Evolutionary conservation across 2,113 vertebrate species (phyloP), one percentile per base, ranked within the genome.

Genomic region (Sterrhoptilus dennistouni): DNA sequence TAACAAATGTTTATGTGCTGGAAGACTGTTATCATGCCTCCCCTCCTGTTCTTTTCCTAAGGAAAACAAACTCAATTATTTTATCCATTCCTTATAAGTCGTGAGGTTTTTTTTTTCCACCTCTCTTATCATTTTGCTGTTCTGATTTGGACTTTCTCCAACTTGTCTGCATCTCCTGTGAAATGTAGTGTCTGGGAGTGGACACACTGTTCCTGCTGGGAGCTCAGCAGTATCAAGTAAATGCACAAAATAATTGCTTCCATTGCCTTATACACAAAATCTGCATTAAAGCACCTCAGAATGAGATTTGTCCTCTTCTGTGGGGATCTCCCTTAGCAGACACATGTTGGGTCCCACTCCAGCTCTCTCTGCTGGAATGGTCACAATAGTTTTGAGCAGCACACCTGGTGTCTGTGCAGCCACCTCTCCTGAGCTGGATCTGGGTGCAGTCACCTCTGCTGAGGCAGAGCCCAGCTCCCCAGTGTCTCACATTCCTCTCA

Each of bases 1-100:
- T 87, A 93, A 91, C 69, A 94, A 96, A 95, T 87, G 69, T 82
- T 96, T 94, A 95, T 89, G 84, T 87, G 69, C 89, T 95, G 83
- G 74, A 93, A 93, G 74, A 60, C 61, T 91, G 94, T 91, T 94
- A 95, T 87, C 83, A 31, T 79, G 89, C 47, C 87, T 95, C 45
- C 60, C 57, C 91, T 91, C 87, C 95, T 72, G 81, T 95, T 95
- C 87, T 91, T 92, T 92, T 96, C 81, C 89, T 82, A 91, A 61
- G 89, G 61, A 87, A 96, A 92, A 89, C 74, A 91, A 94, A 78
- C 53, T 78, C 60, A 45, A 72, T 95, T 96, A 78, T 93, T 94
- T 94, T 89, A 87, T 82, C 70, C 8, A n/a, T 79, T 87, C 81
- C 69, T 87, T 91, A 29, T 64, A 91, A 79, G 49, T 89, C 35